Percentiles rank a stretch among this genome's conserved stretches.
Conservation (phyloP, 2,888 invertebrate genomes). For the Aricia artaxerxes region DNA sequence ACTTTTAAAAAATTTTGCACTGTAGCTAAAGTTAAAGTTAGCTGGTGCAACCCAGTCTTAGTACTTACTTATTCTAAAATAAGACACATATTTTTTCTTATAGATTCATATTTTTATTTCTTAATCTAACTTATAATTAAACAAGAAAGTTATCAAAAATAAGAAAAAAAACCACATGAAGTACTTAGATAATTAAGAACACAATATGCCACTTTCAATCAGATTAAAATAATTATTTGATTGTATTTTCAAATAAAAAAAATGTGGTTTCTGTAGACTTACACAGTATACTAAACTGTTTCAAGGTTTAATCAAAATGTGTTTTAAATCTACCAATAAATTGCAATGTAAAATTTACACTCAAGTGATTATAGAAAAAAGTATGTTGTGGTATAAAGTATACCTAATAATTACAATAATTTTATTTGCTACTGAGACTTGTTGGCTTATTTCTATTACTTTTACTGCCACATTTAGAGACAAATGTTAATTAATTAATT, state of each 20-base stretch:
- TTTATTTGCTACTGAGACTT: not conserved
- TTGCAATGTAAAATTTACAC: not conserved
- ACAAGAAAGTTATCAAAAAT: slow-evolving; percentile 34
- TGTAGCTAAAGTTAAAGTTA: too few relatives aligned
- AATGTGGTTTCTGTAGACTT: not conserved
- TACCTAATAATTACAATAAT: not conserved
- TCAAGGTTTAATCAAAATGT: not conserved
- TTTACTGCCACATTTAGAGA: too few relatives aligned
- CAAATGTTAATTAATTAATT: too few relatives aligned
- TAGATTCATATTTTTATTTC: slow-evolving; percentile 30
- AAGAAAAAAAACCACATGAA: slow-evolving; percentile 21
- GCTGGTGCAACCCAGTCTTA: too few relatives aligned
- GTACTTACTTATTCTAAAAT: not conserved
- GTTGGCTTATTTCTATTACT: not conserved
- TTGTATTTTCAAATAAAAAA: not conserved
- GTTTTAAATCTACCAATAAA: not conserved
- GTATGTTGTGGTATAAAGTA: not conserved
- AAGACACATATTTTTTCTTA: not conserved
- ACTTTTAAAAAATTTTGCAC: too few relatives aligned
- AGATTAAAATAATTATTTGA: not conserved
- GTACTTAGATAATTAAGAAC: slow-evolving; percentile 31
- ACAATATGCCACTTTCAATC: slow-evolving; percentile 29
- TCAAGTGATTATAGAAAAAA: not conserved
- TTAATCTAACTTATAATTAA: slow-evolving; percentile 37
- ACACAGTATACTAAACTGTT: not conserved